phyloP scores from a whole-genome alignment of 1,140 invertebrate species.

The Orussus abietinus region DNA sequence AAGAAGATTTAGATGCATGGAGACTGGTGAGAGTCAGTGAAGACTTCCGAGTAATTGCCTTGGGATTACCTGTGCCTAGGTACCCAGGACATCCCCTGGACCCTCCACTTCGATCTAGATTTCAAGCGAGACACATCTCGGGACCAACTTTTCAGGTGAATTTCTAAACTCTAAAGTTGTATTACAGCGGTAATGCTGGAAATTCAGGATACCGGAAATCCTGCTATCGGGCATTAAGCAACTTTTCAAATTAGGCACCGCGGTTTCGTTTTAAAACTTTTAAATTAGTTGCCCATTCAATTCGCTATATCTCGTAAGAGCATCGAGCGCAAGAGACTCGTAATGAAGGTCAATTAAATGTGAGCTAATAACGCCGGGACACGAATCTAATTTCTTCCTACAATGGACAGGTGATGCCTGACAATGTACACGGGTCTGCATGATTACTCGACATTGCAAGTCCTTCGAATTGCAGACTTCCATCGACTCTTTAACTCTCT shows the following conservation, averaged over 20 bases:
- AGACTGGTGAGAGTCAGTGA: slow-evolving; percentile 85
- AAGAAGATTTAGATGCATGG: slow-evolving; percentile 79
- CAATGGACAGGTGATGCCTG: no score
- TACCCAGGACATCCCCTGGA: slow-evolving; percentile 92
- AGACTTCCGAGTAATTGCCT: slow-evolving; percentile 86
- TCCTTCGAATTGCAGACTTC: no score
- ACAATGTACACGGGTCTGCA: no score
- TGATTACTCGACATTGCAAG: no score
- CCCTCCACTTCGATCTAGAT: slow-evolving; percentile 90
- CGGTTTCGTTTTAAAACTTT: background rate
- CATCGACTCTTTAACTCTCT: no score
- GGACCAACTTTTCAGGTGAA: slow-evolving; percentile 58
- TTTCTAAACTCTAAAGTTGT: slow-evolving; percentile 2
- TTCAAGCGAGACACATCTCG: slow-evolving; percentile 85
- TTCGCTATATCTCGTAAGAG: slow-evolving; percentile 3
- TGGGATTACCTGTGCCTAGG: slow-evolving; percentile 81
- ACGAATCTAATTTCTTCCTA: slow-evolving; percentile 8
- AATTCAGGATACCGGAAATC: no score
- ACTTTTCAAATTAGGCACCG: background rate
- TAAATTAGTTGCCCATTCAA: background rate
- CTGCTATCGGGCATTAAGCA: background rate
- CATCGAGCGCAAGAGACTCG: slow-evolving; percentile 4
- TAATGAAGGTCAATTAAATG: background rate
- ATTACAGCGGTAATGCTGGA: no score
- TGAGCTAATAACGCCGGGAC: slow-evolving; percentile 3